These are phyloP conservation scores for Caenorhabditis japonica DNA, from an alignment of 2,888 invertebrate genomes.

Conservation along the genomic window DNA sequence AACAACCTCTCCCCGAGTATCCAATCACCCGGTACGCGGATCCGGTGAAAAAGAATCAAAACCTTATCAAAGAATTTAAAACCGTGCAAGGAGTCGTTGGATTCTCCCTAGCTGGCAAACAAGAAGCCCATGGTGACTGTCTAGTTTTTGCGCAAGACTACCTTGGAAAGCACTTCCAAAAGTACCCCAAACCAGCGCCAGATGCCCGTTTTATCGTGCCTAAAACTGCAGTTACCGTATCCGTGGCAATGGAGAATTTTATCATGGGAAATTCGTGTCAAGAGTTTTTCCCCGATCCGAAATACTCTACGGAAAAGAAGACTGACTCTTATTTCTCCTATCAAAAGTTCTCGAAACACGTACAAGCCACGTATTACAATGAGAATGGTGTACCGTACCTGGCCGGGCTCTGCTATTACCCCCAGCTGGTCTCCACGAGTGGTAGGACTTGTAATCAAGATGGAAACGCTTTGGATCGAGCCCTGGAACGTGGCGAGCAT, in stretches of 20 bases:
- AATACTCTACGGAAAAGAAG: too few relatives aligned
- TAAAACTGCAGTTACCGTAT: neutral
- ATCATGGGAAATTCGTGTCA: neutral
- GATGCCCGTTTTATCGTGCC: too few relatives aligned
- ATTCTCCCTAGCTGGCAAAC: too few relatives aligned
- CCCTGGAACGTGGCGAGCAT: neutral
- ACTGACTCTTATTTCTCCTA: neutral
- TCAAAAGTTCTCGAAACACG: conserved; percentile 6
- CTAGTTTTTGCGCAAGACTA: neutral
- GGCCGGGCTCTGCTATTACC: conserved; percentile 4
- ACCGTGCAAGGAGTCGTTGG: too few relatives aligned
- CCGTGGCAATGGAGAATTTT: neutral
- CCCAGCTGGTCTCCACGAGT: neutral
- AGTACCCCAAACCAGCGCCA: neutral
- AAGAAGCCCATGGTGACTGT: neutral
- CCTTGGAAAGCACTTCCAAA: neutral
- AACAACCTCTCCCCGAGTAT: too few relatives aligned
- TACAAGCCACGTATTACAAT: conserved; percentile 7
- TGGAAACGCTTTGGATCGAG: too few relatives aligned
- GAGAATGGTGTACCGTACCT: conserved; percentile 1
- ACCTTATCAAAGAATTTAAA: too few relatives aligned
- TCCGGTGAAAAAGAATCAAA: too few relatives aligned
- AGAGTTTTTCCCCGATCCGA: neutral
- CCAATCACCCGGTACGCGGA: too few relatives aligned
- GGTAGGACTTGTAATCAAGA: neutral